Base-by-base conservation (phyloP, 1,140 invertebrate species). In the Schmidtea mediterranea region DNA sequence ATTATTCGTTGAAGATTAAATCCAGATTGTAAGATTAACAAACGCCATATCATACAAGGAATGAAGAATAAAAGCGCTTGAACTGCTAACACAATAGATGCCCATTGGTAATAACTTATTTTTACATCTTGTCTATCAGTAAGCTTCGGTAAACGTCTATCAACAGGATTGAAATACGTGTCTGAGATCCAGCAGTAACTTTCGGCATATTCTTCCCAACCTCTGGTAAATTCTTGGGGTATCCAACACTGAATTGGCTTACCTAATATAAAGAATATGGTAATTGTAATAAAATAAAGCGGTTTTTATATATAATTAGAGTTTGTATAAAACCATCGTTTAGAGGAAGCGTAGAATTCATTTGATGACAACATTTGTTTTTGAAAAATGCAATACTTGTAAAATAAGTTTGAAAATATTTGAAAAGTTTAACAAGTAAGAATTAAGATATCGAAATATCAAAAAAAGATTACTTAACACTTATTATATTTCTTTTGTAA, bases 81-180 rank as follows among this genome's bases (percentile, higher is more conserved):
- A 1, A 71, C 58, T 16, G 71, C 54, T 13, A 72, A 55, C 50
- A 72, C 68, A 22, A 72, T 63, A 2, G 71, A 70, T 8, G 71
- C 67, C 71, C 71, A 72, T 54, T 72, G 70, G 54, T 72, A 72
- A 53, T 73, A 73, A 48, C 58, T 62, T n/a, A 66, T n/a, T 16
- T 36, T 16, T 22, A 59, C 57, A 40, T 55, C 52, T 5, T 55
- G 51, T 21, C 56, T 52, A 36, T 55, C 45, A 22, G 56, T 53
- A 48, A 58, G 53, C 15, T 54, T 54, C 0, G 62, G 62, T 21
- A 66, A 61, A 8, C 49, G 48, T 1, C 57, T 55, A 26, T 60
- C 52, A 50, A 59, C 55, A 13, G 57, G 55, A 39, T 68, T 59
- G 54, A 63, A 69, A 52, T 68, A 69, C 3, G 64, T 68, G 55